Percentiles rank a stretch among this genome's conserved stretches.
Evolutionary conservation across 2,888 invertebrate species (phyloP).

Genomic region (Caenorhabditis becei): DNA sequence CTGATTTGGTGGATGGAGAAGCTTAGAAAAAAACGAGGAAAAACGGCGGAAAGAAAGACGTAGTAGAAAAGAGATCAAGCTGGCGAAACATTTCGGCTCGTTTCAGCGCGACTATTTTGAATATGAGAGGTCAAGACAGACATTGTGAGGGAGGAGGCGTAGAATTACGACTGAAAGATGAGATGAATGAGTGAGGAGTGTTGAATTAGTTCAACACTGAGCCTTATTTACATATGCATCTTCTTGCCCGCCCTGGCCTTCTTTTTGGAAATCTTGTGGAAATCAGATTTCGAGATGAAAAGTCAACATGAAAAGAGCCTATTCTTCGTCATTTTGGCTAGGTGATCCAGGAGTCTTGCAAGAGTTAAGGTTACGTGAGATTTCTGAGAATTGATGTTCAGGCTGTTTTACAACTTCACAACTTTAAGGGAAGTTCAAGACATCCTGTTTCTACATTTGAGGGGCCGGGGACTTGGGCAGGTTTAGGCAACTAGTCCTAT

Average conservation of each 20-base stretch:
- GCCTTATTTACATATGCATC: conserved; percentile 19
- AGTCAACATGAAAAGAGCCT: background rate
- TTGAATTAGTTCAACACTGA: conserved; percentile 32
- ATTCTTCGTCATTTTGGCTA: background rate
- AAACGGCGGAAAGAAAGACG: conserved; percentile 12
- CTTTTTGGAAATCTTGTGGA: conserved; percentile 3
- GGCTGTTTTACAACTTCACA: no score
- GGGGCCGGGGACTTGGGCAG: no score
- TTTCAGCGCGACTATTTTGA: no score
- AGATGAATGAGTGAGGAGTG: conserved; percentile 51
- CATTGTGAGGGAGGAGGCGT: conserved; percentile 28
- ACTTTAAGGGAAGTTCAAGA: no score
- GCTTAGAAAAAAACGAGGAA: conserved; percentile 27
- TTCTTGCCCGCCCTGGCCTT: background rate
- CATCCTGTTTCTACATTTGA: no score
- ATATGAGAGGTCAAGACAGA: conserved; percentile 18
- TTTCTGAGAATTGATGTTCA: background rate
- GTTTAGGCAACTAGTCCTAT: no score
- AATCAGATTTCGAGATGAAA: conserved; percentile 6
- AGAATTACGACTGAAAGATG: conserved; percentile 45
- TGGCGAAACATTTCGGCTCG: no score
- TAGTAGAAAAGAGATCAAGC: conserved; percentile 25
- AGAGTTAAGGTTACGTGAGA: background rate
- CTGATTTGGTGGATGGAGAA: conserved; percentile 32
- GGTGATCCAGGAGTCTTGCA: background rate